A percentile compares a stretch with the other conserved stretches of the same genome.
These are phyloP conservation scores for Salticus scenicus DNA, from an alignment of 2,888 invertebrate species.

Conservation along the genomic window DNA sequence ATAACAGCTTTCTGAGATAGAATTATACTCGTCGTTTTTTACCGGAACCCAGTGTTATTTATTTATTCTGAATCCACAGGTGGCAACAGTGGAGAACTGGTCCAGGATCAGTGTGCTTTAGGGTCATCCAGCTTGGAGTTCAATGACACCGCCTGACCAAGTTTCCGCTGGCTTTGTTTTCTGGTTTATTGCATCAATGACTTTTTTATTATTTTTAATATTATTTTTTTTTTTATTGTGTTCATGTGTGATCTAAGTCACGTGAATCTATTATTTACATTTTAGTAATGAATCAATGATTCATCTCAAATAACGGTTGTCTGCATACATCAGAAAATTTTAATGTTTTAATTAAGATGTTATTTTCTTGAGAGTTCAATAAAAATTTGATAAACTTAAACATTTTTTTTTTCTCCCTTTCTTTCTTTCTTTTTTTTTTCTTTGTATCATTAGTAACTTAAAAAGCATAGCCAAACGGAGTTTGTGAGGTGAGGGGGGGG, in stretches of 20 bases:
- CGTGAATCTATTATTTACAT: slow-evolving; percentile 40
- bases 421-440: too few species aligned
- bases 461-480: too few species aligned
- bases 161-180: slow-evolving; percentile 37
- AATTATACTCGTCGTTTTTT: slow-evolving; percentile 44
- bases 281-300: background rate
- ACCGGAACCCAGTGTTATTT: slow-evolving; percentile 53
- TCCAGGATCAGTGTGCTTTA: slow-evolving; percentile 66
- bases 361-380: too few species aligned
- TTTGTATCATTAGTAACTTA: too few species aligned
- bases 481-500: too few species aligned
- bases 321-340: too few species aligned
- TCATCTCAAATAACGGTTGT: background rate
- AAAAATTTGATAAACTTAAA: too few species aligned
- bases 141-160: slow-evolving; percentile 65
- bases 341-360: too few species aligned
- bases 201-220: slow-evolving; percentile 5
- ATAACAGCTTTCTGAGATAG: slow-evolving; percentile 29
- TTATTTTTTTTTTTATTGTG: slow-evolving; percentile 34
- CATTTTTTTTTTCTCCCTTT: too few species aligned
- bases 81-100: slow-evolving; percentile 34
- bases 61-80: slow-evolving; percentile 37
- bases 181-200: background rate
- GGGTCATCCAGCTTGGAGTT: slow-evolving; percentile 58
- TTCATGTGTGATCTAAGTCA: slow-evolving; percentile 34